These are phyloP conservation scores for Drosophila neonasuta DNA, from an alignment of 2,888 invertebrate species.

Conservation along the genomic window DNA sequence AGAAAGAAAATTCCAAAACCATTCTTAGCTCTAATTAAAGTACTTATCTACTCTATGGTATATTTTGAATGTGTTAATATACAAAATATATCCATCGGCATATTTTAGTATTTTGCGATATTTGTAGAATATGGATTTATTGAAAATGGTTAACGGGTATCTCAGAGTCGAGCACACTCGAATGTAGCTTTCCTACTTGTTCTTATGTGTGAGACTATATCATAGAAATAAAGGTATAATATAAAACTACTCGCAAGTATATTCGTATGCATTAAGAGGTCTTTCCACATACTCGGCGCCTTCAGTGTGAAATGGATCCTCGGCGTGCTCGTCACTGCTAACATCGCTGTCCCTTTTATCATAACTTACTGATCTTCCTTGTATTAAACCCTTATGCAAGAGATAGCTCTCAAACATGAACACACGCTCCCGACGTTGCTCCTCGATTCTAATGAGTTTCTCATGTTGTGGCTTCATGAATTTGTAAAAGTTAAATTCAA, in stretches of 20 bases:
- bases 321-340: slow-evolving; percentile 25
- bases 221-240: no score
- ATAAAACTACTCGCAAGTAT: slow-evolving; percentile 4
- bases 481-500: slow-evolving; percentile 40
- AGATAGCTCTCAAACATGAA: slow-evolving; percentile 20
- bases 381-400: slow-evolving; percentile 26
- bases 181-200: no score
- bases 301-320: slow-evolving; percentile 4
- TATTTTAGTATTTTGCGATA: no score
- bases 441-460: slow-evolving; percentile 24
- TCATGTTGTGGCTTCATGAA: slow-evolving; percentile 59
- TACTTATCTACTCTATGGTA: no score
- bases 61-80: no score
- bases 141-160: no score
- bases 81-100: no score
- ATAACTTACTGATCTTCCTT: background rate
- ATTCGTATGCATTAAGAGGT: background rate
- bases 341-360: background rate
- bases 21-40: no score
- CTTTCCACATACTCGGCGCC: slow-evolving; percentile 31
- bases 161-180: no score
- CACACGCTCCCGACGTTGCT: slow-evolving; percentile 8
- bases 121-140: no score
- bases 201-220: no score
- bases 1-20: no score